Base-by-base conservation (phyloP, 1,140 invertebrate genomes). In the Micrasema longulum region DNA sequence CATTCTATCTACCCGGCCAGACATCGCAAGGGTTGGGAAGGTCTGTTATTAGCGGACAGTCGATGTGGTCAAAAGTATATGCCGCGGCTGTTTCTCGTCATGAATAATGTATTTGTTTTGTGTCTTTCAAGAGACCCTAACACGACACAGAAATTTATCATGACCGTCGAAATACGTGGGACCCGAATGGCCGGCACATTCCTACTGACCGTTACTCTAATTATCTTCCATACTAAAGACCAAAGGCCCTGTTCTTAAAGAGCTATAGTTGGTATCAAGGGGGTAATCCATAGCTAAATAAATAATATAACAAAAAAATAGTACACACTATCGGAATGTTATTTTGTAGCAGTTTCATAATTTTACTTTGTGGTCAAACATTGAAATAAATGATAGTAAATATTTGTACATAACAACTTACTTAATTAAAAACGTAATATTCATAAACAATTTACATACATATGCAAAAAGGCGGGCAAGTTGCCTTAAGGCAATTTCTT, bases 21-120 rank as follows among this genome's bases (percentile, higher is more conserved):
- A 31, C 26, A 31, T 31, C 2, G 26, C 26, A 4, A 1, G 26
- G 23, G 52, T n/a, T 11, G 50, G 12, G n/a, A 22, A 41, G 36
- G 16, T 12, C 31, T 60, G 55, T 60, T 60, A 38, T 60, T 60
- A 60, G 55, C 35, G 55, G 55, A 41, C 55, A 60, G 55, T n/a
- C 2, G 55, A 41, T 22, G 55, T 60, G 55, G 55, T 60, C 35
- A 38, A 60, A 52, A 60, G 55, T 43, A 43, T 38, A 16, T 38
- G 41, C 55, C 55, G 55, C 35, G 55, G 18, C 55, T 60, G 55
- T 41, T 60, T 38, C 36, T 60, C 55, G 35, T 60, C 55, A 60
- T 60, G 55, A 60, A 60, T 60, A 60, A 60, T 60, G 55, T 60
- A 60, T 60, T 60, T 60, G 55, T 60, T 60, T 60, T 60, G 55